These are phyloP conservation scores for Formica exsecta DNA, from an alignment of 1,140 invertebrate genomes.

Conservation along the genomic window DNA sequence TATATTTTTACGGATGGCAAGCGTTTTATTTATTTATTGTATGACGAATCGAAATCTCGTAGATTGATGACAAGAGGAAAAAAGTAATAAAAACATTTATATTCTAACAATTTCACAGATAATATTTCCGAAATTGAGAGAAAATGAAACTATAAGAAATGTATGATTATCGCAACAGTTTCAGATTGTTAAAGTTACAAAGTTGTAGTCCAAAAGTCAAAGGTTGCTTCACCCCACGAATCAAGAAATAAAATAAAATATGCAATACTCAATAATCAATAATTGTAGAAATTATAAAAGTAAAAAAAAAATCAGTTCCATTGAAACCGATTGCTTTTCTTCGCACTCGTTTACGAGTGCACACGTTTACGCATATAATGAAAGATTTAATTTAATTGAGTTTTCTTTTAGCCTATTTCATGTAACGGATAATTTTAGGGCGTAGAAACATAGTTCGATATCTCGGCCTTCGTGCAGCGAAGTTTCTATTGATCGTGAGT, in stretches of 20 bases:
- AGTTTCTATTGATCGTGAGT: conserved; percentile 49
- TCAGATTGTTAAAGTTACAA: not conserved
- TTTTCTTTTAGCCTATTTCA: not conserved
- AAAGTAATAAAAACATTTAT: not conserved
- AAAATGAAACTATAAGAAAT: not conserved
- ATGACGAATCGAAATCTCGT: not conserved
- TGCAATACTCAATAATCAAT: not conserved
- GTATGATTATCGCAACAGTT: not conserved
- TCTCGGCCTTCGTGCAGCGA: conserved; percentile 34
- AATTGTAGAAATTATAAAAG: not conserved
- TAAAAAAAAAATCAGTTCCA: not conserved
- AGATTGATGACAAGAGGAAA: not conserved
- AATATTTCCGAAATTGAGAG: not conserved
- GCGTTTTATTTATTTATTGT: conserved; percentile 10
- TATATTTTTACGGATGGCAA: not conserved
- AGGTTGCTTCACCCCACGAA: not conserved
- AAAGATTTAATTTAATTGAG: not conserved
- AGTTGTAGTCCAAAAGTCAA: not conserved
- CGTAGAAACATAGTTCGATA: conserved; percentile 14
- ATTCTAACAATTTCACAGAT: not conserved
- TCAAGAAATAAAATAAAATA: not conserved
- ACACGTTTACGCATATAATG: not conserved
- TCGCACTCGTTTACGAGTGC: not conserved
- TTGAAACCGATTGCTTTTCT: too few species aligned
- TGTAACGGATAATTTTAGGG: conserved; percentile 37